These are phyloP conservation scores for Campylorhamphus procurvoides DNA, from an alignment of 2,113 vertebrate species.

Conservation along the genomic window DNA sequence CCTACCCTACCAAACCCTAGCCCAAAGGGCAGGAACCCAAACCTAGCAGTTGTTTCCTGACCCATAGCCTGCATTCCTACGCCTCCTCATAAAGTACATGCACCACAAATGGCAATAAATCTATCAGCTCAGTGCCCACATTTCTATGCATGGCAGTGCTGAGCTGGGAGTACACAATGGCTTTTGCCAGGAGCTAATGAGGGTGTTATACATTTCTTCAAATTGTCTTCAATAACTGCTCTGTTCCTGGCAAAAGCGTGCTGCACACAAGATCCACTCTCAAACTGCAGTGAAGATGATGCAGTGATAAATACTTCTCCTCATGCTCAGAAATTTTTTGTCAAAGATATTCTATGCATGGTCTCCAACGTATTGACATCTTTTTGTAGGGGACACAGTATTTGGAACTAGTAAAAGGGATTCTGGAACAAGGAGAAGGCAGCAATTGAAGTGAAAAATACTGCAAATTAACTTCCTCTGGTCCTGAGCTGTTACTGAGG, in stretches of 20 bases:
- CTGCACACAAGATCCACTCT: neutral
- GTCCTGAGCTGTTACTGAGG: neutral
- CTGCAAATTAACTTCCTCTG: neutral
- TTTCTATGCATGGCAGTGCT: rapidly evolving
- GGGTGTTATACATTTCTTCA: neutral
- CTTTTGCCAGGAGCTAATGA: neutral
- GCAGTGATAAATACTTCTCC: neutral
- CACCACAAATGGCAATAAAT: neutral
- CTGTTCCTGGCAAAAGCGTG: neutral
- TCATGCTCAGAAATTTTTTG: neutral
- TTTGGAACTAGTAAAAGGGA: neutral
- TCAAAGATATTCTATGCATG: neutral
- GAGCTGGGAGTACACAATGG: neutral
- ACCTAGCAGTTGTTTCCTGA: neutral
- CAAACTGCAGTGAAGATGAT: neutral
- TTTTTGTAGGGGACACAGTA: neutral
- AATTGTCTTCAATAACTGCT: neutral
- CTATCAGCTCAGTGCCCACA: neutral
- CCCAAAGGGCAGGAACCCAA: neutral
- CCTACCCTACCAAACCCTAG: neutral
- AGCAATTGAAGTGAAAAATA: neutral
- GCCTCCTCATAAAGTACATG: rapidly evolving
- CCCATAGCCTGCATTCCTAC: neutral
- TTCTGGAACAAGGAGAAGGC: neutral
- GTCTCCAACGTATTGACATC: neutral